Conservation (phyloP, 2,113 vertebrate genomes). For the Symphodus melops region DNA sequence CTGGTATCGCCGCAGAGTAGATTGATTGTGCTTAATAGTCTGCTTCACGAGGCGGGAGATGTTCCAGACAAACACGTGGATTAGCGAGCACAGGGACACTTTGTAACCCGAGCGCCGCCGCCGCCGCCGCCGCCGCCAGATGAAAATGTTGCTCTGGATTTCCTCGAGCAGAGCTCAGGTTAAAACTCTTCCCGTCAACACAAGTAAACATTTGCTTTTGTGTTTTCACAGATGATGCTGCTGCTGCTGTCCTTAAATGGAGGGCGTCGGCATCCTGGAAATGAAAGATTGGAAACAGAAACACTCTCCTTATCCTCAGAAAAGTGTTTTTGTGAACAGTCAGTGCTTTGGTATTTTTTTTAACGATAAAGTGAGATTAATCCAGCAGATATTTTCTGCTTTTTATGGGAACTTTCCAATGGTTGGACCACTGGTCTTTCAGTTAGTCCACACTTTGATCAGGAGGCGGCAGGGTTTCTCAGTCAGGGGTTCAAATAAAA, state of each 20-base stretch:
- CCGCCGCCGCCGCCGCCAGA: slow-evolving; percentile 51
- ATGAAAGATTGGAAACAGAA: background rate
- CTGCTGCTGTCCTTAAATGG: slow-evolving; percentile 24
- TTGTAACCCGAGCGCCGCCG: slow-evolving; percentile 49
- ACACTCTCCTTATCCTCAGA: background rate
- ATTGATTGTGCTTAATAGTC: slow-evolving; percentile 60
- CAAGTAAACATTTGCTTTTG: slow-evolving; percentile 29
- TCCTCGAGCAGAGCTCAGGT: slow-evolving; percentile 32
- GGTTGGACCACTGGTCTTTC: too few relatives aligned
- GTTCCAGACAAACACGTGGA: slow-evolving; percentile 72
- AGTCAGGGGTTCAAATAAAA: too few relatives aligned
- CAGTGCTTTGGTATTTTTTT: background rate
- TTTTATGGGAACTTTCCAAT: too few relatives aligned
- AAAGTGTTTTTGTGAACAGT: background rate
- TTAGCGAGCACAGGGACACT: slow-evolving; percentile 68
- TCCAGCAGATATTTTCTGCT: background rate
- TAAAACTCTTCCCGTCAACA: slow-evolving; percentile 41
- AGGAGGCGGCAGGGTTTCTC: too few relatives aligned
- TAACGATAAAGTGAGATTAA: background rate
- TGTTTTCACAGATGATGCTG: slow-evolving; percentile 15
- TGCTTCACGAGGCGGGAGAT: slow-evolving; percentile 58
- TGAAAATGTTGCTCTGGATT: slow-evolving; percentile 56
- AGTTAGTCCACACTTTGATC: too few relatives aligned
- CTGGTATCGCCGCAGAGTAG: slow-evolving; percentile 42
- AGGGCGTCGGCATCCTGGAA: slow-evolving; percentile 9